phyloP scores from a whole-genome alignment of 2,113 vertebrate genomes.

The Balaeniceps rex region DNA sequence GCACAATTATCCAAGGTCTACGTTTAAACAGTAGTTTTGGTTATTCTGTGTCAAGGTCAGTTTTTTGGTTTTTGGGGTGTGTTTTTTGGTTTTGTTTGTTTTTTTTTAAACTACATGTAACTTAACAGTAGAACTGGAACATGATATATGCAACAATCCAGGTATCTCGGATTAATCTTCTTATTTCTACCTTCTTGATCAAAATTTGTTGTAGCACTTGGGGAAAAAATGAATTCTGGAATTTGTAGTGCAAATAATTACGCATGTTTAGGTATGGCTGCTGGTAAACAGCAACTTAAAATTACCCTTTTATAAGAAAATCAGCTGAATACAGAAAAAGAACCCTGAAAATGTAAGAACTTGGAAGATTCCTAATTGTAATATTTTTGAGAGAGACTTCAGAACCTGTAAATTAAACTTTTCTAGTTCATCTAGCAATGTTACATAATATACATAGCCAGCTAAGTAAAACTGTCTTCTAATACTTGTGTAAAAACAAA shows the following conservation, averaged over 20 bases:
- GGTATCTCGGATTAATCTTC: not conserved
- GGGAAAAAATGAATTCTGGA: not conserved
- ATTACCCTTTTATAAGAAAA: not conserved
- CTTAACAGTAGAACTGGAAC: slow-evolving; percentile 17
- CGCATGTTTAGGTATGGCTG: not conserved
- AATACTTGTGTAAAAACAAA: slow-evolving; percentile 38
- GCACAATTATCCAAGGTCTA: not conserved
- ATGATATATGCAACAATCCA: slow-evolving; percentile 8
- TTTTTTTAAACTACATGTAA: not conserved
- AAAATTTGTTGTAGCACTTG: not conserved
- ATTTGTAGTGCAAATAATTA: not conserved
- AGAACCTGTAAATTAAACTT: slow-evolving; percentile 7
- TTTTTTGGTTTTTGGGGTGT: too few species aligned
- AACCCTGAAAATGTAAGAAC: not conserved
- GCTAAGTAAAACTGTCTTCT: not conserved
- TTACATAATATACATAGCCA: not conserved
- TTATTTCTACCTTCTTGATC: not conserved
- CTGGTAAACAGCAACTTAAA: not conserved
- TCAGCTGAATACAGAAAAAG: not conserved
- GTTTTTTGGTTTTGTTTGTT: not conserved
- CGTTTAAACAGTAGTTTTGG: not conserved
- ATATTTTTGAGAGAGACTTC: not conserved
- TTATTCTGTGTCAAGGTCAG: not conserved
- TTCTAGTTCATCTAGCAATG: slow-evolving; percentile 7
- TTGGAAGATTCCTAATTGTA: not conserved